Evolutionary conservation across 2,113 vertebrate genomes (phyloP), one percentile per base, ranked within the genome.

Genomic region (Tychaedon coryphoeus): DNA sequence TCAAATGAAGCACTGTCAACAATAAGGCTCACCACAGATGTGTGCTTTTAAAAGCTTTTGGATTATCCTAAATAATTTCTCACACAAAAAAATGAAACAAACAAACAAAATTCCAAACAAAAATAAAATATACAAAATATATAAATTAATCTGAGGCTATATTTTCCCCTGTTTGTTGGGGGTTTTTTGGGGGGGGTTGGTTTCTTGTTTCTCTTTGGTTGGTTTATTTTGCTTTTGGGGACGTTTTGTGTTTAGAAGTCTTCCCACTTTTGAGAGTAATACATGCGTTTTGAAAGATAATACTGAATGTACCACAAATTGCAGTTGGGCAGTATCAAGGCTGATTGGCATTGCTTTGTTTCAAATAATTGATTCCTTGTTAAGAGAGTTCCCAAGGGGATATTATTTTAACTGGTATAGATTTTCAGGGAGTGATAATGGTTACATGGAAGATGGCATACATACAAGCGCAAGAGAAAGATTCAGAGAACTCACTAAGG

Each of bases 391-490:
- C 74, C 54, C 54, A 36, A 36, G 22, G 22, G 40, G 4, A 31
- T 76, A 47, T 31, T 64, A 6, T 81, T 85, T 93, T 51, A 72
- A 85, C 18, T 43, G 54, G 42, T 66, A n/a, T 34, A 73, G 81
- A 57, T 90, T 95, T 97, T 82, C 89, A 92, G 70, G 51, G 50
- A 82, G 8, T 42, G 48, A 38, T 42, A 90, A 79, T 10, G 1
- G 45, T 76, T 47, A 82, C 47, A 36, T 34, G 62, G 70, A 91
- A 79, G 38, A 76, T 40, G 19, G 33, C 7, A 79, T 24, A 12
- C 13, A 54, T 26, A 54, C 25, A 47, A 66, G 40, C 84, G 17
- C 34, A 86, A 89, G 42, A 69, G 26, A 81, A 87, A 75, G 26
- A 48, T 34, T 40, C 8, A 56, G 36, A 42, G 31, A 23, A 12